A percentile compares a stretch with the other conserved stretches of the same genome.
These are phyloP conservation scores for Dipodomys stephensi DNA, from an alignment of 2,113 vertebrate genomes.

Conservation along the genomic window DNA sequence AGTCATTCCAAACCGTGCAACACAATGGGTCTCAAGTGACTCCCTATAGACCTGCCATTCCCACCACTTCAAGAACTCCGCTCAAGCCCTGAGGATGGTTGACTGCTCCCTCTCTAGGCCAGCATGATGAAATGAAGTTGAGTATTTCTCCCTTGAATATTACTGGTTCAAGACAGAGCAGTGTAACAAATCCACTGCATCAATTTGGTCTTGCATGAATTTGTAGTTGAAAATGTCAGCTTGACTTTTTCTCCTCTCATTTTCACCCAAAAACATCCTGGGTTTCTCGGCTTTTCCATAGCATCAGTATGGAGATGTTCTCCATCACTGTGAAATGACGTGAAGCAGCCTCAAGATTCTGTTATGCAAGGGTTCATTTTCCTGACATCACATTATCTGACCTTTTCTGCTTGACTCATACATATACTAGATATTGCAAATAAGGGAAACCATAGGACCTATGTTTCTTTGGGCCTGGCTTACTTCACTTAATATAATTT, in stretches of 20 bases:
- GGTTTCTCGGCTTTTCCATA: neutral
- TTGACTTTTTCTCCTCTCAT: neutral
- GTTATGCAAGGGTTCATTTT: no score
- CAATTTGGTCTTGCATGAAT: neutral
- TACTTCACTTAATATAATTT: no score
- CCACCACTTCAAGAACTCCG: neutral
- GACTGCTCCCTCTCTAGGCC: no score
- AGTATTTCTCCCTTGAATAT: fast-evolving
- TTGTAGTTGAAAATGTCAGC: neutral
- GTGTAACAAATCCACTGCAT: fast-evolving
- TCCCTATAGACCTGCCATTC: no score
- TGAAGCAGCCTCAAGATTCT: no score
- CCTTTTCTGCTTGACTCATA: no score
- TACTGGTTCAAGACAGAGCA: neutral
- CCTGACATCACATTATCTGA: no score
- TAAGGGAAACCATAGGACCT: no score
- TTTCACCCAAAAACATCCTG: neutral
- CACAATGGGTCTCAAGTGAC: neutral
- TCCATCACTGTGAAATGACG: fast-evolving
- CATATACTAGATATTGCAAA: no score
- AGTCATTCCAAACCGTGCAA: neutral
- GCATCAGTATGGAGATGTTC: neutral
- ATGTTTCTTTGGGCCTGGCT: no score
- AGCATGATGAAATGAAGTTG: neutral
- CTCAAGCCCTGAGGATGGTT: neutral